phyloP scores from a whole-genome alignment of 2,113 vertebrate genomes.

The Hippocampus comes region DNA sequence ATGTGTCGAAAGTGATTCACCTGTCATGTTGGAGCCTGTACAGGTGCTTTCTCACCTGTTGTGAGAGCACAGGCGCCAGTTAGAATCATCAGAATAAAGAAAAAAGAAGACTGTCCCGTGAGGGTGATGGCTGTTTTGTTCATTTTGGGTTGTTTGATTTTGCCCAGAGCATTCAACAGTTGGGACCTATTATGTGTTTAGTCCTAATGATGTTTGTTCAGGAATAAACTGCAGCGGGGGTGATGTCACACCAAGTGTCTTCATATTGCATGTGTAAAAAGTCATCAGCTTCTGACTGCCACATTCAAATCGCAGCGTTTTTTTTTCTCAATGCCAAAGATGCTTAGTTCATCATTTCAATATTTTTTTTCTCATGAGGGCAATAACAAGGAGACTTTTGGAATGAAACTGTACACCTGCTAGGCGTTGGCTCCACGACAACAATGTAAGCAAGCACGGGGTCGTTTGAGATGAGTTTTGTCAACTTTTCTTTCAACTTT shows the following conservation, averaged over 20 bases:
- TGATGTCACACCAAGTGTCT: slow-evolving; percentile 18
- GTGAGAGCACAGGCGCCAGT: slow-evolving; percentile 47
- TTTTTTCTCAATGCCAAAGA: background rate
- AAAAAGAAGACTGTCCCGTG: slow-evolving; percentile 34
- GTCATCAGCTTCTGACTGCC: background rate
- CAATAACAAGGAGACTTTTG: slow-evolving; percentile 57
- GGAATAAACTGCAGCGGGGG: slow-evolving; percentile 26
- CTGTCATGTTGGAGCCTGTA: slow-evolving; percentile 73
- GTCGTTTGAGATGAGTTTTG: slow-evolving; percentile 40
- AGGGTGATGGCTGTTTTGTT: slow-evolving; percentile 41
- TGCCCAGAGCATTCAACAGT: slow-evolving; percentile 47
- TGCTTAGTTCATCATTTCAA: slow-evolving; percentile 14
- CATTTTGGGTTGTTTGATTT: slow-evolving; percentile 54
- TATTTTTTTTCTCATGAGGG: slow-evolving; percentile 24
- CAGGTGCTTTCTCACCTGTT: slow-evolving; percentile 77
- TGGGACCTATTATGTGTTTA: slow-evolving; percentile 38
- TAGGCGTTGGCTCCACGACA: slow-evolving; percentile 76
- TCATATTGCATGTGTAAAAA: background rate
- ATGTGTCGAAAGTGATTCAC: slow-evolving; percentile 55
- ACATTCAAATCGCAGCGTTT: background rate
- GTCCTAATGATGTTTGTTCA: slow-evolving; percentile 57
- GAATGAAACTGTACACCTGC: slow-evolving; percentile 77
- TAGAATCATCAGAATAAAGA: slow-evolving; percentile 25
- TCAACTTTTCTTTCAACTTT: background rate
- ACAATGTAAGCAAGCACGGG: slow-evolving; percentile 64